Percentiles rank a stretch among this genome's conserved stretches.
Conservation (phyloP, 1,140 invertebrate genomes). For the Lucilia sericata region DNA sequence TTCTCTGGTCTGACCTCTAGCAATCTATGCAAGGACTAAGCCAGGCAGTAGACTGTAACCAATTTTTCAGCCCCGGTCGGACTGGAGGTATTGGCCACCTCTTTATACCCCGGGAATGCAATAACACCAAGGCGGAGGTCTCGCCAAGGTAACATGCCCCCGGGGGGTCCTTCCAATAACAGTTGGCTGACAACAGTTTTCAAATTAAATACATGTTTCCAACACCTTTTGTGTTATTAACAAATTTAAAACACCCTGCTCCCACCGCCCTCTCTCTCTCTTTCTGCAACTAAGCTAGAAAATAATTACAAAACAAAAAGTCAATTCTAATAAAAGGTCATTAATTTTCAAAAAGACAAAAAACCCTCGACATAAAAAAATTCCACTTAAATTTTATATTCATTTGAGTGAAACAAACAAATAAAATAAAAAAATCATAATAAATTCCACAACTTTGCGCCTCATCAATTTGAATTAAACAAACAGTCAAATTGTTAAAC, state of each 20-base stretch:
- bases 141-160: no score
- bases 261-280: neutral
- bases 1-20: no score
- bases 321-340: slow-evolving; percentile 34
- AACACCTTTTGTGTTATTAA: neutral
- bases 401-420: neutral
- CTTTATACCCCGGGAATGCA: no score
- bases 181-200: neutral
- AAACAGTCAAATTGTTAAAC: slow-evolving; percentile 56
- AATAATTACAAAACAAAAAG: slow-evolving; percentile 38
- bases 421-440: slow-evolving; percentile 50
- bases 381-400: slow-evolving; percentile 33
- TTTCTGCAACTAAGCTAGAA: no score
- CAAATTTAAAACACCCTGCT: neutral
- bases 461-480: slow-evolving; percentile 62
- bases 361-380: neutral
- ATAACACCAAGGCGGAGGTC: no score
- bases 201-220: slow-evolving; percentile 18
- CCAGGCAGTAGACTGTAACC: no score
- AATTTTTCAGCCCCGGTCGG: no score
- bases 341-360: slow-evolving; percentile 18
- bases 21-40: no score
- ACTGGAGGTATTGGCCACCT: no score
- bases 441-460: slow-evolving; percentile 68
- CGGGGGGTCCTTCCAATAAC: no score